Conservation (phyloP, 1,140 invertebrate species). For the Odontomachus brunneus region DNA sequence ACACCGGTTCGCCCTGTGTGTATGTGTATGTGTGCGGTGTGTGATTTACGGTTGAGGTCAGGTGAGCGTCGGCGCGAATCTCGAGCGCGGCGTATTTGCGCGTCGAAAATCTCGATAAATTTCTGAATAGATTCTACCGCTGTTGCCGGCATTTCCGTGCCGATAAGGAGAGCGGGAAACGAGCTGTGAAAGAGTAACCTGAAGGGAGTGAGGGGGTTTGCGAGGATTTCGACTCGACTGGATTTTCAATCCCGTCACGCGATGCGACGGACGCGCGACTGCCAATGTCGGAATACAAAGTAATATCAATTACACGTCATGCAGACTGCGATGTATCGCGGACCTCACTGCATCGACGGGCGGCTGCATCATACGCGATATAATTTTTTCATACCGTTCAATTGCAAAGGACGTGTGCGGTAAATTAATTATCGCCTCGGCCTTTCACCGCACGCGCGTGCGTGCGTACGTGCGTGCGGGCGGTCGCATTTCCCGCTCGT, state of each 20-base stretch:
- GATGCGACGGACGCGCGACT: neutral
- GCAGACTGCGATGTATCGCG: neutral
- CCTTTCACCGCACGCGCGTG: neutral
- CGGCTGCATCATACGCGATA: neutral
- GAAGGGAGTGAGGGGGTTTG: neutral
- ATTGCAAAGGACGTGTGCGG: constrained; percentile 32
- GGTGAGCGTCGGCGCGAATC: too few species aligned
- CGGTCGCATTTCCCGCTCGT: constrained; percentile 18
- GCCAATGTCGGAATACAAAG: neutral
- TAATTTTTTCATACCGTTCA: constrained; percentile 28
- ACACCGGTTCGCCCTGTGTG: too few species aligned
- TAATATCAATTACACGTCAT: constrained; percentile 16
- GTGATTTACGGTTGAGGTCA: too few species aligned
- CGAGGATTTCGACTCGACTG: too few species aligned
- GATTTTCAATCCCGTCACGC: neutral
- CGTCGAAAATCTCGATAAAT: too few species aligned
- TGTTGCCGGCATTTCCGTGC: too few species aligned
- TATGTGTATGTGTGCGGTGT: too few species aligned
- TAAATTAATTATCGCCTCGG: constrained; percentile 34
- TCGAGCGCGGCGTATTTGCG: too few species aligned
- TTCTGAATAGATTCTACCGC: too few species aligned
- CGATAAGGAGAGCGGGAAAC: too few species aligned
- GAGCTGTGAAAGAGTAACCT: neutral
- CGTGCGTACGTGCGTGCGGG: neutral
- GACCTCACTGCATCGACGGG: neutral